These are phyloP conservation scores for Arothron firmamentum DNA, from an alignment of 2,113 vertebrate genomes.

Conservation along the genomic window DNA sequence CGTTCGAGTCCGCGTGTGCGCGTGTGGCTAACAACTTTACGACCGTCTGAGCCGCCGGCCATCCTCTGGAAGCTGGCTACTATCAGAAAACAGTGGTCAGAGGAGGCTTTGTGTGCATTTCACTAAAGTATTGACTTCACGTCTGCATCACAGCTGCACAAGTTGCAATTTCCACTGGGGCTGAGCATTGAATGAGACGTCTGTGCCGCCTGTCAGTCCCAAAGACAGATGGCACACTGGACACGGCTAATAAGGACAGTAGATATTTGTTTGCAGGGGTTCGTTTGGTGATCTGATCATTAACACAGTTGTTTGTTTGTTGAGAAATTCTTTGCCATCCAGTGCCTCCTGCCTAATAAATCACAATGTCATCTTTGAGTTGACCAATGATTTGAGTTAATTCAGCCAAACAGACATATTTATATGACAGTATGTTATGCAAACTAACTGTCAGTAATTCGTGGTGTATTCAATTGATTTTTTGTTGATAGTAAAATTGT, in stretches of 20 bases:
- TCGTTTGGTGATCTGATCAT: background rate
- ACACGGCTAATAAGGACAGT: conserved; percentile 18
- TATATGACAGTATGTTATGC: no score
- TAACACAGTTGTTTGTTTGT: no score
- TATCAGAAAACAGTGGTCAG: conserved; percentile 29
- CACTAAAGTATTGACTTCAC: conserved; percentile 30
- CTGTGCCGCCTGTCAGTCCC: conserved; percentile 22
- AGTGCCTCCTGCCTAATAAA: no score
- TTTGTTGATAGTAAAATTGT: background rate
- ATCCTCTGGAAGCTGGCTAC: background rate
- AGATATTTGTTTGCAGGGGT: conserved; percentile 8
- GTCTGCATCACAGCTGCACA: conserved; percentile 44
- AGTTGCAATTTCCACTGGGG: conserved; percentile 28
- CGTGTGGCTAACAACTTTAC: conserved; percentile 25
- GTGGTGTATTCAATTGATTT: no score
- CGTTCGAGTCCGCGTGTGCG: conserved; percentile 1
- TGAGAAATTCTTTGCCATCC: no score
- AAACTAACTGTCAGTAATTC: no score
- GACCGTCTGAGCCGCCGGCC: conserved; percentile 15
- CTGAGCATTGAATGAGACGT: conserved; percentile 16
- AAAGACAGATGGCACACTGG: conserved; percentile 12
- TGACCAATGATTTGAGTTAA: no score
- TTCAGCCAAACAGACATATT: no score
- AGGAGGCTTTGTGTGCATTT: conserved; percentile 41
- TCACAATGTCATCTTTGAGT: no score